Evolutionary conservation across 2,113 vertebrate species (phyloP).

Genomic region (Numenius arquata): DNA sequence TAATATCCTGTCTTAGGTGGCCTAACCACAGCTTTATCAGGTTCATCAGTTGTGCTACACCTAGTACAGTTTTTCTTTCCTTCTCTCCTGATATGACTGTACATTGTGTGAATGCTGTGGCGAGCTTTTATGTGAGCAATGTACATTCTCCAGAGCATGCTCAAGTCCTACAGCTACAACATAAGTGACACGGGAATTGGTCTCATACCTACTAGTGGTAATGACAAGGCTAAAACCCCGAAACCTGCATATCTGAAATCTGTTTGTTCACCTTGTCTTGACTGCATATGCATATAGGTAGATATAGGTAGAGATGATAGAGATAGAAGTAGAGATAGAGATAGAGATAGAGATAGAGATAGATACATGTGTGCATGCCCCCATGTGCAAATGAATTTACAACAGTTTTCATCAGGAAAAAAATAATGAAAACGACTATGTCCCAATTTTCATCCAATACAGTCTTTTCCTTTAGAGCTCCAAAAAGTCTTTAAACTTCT

Average conservation of each 20-base stretch:
- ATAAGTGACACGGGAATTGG: fast-evolving
- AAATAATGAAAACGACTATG: neutral
- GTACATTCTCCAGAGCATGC: neutral
- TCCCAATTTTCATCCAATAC: neutral
- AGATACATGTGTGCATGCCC: neutral
- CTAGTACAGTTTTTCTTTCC: neutral
- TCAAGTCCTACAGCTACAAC: neutral
- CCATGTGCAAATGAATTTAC: neutral
- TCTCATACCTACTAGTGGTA: neutral
- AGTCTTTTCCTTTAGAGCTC: neutral
- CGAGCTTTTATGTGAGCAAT: neutral
- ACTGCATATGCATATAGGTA: fast-evolving
- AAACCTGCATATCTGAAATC: neutral
- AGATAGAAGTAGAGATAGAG: neutral
- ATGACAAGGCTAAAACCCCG: neutral
- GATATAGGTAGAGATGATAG: neutral
- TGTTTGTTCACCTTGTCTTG: neutral
- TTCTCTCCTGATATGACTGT: neutral
- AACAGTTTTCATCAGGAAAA: neutral
- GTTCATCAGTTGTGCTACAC: neutral
- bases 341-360: neutral
- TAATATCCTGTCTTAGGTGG: neutral
- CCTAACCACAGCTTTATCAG: neutral
- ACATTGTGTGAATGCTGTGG: neutral
- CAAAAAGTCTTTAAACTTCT: slow-evolving; percentile 24